phyloP scores from a whole-genome alignment of 1,140 invertebrate species.

The Drosophila subpulchrella region DNA sequence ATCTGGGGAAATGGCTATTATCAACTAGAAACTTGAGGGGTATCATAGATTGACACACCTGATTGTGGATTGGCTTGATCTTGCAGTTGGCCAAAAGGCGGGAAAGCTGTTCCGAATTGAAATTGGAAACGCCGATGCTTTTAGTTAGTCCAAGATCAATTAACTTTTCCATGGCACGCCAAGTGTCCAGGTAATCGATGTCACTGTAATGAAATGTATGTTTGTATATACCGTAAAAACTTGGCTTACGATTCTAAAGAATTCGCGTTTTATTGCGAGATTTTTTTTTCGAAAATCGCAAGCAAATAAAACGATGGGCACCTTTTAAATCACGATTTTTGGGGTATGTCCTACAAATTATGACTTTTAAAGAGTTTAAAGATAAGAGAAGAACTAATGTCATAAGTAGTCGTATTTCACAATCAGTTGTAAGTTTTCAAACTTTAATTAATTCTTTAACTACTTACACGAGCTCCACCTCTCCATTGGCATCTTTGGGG shows the following conservation, averaged over 20 bases:
- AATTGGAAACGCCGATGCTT: conserved; percentile 94
- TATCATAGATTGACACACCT: conserved; percentile 83
- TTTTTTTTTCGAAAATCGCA: background rate
- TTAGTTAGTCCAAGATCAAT: conserved; percentile 89
- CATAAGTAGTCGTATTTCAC: background rate
- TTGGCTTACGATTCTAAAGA: too few species aligned
- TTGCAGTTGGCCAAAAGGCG: conserved; percentile 88
- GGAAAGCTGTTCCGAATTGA: conserved; percentile 90
- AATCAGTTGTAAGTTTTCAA: background rate
- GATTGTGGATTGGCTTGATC: conserved; percentile 90
- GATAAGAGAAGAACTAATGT: background rate
- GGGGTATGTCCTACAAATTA: background rate
- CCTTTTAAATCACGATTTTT: background rate
- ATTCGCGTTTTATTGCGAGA: too few species aligned
- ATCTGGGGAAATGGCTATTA: conserved; percentile 70
- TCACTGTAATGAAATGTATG: conserved; percentile 78
- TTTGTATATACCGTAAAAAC: too few species aligned
- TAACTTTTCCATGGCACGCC: conserved; percentile 91
- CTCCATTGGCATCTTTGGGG: conserved; percentile 86
- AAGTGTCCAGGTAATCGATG: conserved; percentile 92
- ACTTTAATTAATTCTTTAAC: background rate
- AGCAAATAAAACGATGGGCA: background rate
- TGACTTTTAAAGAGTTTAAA: background rate
- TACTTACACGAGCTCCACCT: conserved; percentile 84
- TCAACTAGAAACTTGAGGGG: background rate